Evolutionary conservation across 2,113 vertebrate species (phyloP).

Genomic region (Amphilophus citrinellus): DNA sequence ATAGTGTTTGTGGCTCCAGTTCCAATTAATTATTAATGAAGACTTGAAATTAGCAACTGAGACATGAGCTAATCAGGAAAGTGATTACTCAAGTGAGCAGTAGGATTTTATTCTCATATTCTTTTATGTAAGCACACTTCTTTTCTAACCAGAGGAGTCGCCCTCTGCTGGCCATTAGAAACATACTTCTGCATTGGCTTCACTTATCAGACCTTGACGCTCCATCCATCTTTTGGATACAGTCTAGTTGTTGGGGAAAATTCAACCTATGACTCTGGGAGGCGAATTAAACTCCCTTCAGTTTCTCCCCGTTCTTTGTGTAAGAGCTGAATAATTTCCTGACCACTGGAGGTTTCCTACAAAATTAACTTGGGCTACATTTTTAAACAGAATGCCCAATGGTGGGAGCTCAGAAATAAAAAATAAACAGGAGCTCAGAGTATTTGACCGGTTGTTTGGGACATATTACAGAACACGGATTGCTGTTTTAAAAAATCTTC

Average conservation of each 20-base stretch:
- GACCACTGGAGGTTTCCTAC: neutral
- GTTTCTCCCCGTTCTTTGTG: neutral
- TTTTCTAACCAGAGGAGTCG: neutral
- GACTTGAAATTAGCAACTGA: no score
- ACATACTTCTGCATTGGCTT: neutral
- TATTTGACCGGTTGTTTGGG: slow-evolving; percentile 4
- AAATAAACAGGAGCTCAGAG: neutral
- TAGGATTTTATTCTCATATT: neutral
- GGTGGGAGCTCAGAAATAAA: neutral
- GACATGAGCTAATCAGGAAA: neutral
- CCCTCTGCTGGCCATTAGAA: neutral
- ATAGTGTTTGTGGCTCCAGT: neutral
- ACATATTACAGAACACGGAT: slow-evolving; percentile 7
- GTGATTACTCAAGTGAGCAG: neutral
- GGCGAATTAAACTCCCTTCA: neutral
- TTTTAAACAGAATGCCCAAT: neutral
- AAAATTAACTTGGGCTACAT: neutral
- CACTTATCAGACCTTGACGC: neutral
- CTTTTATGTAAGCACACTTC: neutral
- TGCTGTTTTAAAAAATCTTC: slow-evolving; percentile 56
- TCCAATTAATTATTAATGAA: no score
- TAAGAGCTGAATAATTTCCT: neutral
- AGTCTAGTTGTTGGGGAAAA: neutral
- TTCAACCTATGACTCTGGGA: slow-evolving; percentile 15
- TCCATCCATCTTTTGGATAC: neutral